Base-by-base conservation (phyloP, 2,888 invertebrate genomes). In the Unio pictorum region DNA sequence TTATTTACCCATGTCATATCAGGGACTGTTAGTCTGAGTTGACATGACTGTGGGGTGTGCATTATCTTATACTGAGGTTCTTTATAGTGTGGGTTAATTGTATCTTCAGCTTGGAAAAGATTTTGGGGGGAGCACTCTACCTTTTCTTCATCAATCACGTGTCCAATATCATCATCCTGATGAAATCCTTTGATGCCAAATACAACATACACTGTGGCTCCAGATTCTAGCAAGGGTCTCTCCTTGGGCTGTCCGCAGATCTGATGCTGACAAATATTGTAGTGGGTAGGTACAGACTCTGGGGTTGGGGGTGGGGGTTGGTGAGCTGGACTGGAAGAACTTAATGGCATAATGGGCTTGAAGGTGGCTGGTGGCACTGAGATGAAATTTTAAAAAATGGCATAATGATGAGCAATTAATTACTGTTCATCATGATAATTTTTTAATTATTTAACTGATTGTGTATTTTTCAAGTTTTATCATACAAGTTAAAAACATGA, bases 151-250 rank as follows among this genome's bases (percentile, higher is more conserved):
- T 82, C 81, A 67, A 88, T 74, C 7, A 88, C 87, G 71, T 87
- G 87, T 1, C 84, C 84, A 17, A 74, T 73, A 55, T 83, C 76
- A 11, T 79, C 73, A 6, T 67, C 55, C 72, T 69, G 71, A 30
- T 75, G 61, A 60, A 73, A 74, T 28, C 79, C 79, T 56, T 79
- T 80, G 59, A 88, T 84, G n/a, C 88, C 88, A 66, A 88, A 83
- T 30, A 88, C 85, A 3, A 88, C 85, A 69, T 85, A 87, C 7
- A 88, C 85, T 4, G 82, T 81, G 8, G 87, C 85, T 3, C 86
- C 86, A 0, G 81, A 79, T 68, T 86, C 86, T 70, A 88, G 63
- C 55, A 81, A 73, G 7, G 88, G 87, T 30, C 86, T 74, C 8
- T 80, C 76, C 69, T 84, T 81, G n/a, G 82, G 68, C 61, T 85